Base-by-base conservation (phyloP, 1,140 invertebrate species). In the Gonatopus flavifemur region DNA sequence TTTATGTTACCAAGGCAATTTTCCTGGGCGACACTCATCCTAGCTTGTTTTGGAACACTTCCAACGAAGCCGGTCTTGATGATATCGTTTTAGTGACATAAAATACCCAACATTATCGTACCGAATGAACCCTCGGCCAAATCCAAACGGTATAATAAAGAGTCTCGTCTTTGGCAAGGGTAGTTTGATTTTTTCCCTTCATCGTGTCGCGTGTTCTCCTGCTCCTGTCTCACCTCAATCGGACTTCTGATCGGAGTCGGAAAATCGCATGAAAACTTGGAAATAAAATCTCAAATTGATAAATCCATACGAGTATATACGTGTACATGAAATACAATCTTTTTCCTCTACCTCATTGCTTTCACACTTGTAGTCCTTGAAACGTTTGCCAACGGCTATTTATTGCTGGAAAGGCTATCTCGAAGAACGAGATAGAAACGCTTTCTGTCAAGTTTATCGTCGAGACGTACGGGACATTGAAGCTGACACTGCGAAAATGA, bases 21-120 rank as follows among this genome's bases (percentile, higher is more conserved):
- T 57, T 57, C 48, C 40, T 44, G 56, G 56, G 58, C 64, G 62
- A 64, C 59, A 61, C 64, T 70, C 64, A 52, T 70, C 59, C 66
- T 53, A 57, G 49, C 55, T 57, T 62, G 55, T 64, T 62, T 62
- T 71, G 69, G 67, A 64, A 20, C 20, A 25, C 39, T 49, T 70
- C 67, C 69, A 71, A 67, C 49, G 59, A 50, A 59, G 55, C 44
- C 52, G 53, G 52, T 35, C 42, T 56, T 45, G 62, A 70, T 70
- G 66, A 71, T 69, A 70, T 70, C 66, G 59, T 62, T 71, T 64
- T 64, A 64, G 62, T 55, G 62, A 67, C 64, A 57, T 60, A 62
- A 71, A 71, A 64, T 64, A 67, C 57, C 59, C 46, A 41, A 60
- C 53, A 66, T 69, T 70, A 70, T 67, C 58, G 56, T 54, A 57